Conservation (phyloP, 2,888 invertebrate genomes). For the Cosmopolites sordidus region DNA sequence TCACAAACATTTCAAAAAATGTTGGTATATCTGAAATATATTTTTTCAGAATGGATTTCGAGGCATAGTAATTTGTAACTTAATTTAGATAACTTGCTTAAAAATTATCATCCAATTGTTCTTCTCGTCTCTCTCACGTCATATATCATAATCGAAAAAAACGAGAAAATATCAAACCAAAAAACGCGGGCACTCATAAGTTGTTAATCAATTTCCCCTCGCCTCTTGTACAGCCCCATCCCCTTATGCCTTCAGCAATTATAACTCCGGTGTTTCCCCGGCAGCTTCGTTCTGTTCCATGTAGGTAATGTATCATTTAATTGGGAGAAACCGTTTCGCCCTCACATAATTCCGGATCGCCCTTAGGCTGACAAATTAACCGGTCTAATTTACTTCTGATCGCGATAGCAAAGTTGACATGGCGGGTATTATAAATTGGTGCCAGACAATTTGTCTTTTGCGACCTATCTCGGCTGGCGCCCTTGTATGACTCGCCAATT, state of each 20-base stretch:
- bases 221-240: neutral
- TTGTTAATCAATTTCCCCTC: too few relatives aligned
- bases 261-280: conserved; percentile 1
- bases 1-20: too few relatives aligned
- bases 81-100: too few relatives aligned
- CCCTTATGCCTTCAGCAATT: conserved; percentile 8
- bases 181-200: too few relatives aligned
- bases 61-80: too few relatives aligned
- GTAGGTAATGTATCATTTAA: conserved; percentile 34
- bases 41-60: too few relatives aligned
- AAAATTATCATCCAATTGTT: too few relatives aligned
- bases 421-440: conserved; percentile 35
- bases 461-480: conserved; percentile 16
- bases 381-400: conserved; percentile 43
- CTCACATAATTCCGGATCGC: conserved; percentile 34
- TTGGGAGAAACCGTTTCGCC: conserved; percentile 31
- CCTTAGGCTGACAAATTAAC: conserved; percentile 42
- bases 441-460: conserved; percentile 34
- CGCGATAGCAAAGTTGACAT: conserved; percentile 40
- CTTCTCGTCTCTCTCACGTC: too few relatives aligned
- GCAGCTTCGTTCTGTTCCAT: conserved; percentile 7
- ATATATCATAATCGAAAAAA: too few relatives aligned
- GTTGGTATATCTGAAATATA: too few relatives aligned
- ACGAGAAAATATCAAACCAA: too few relatives aligned
- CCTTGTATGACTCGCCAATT: neutral